phyloP scores from a whole-genome alignment of 2,888 invertebrate species.

The Norana najaformis region DNA sequence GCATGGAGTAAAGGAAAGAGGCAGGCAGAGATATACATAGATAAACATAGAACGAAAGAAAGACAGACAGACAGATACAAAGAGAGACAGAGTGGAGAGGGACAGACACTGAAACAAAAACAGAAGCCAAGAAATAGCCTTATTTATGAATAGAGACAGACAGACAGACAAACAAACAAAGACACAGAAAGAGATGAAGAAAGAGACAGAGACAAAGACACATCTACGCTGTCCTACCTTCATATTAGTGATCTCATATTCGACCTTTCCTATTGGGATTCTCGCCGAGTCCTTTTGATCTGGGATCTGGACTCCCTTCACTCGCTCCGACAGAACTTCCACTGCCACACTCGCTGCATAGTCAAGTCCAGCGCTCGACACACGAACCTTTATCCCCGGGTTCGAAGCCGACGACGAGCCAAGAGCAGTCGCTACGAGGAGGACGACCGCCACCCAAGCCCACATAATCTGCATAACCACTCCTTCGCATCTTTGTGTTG shows the following conservation, averaged over 20 bases:
- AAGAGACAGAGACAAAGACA: not conserved
- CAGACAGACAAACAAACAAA: no score
- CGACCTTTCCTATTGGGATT: not conserved
- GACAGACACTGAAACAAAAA: no score
- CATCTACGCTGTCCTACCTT: not conserved
- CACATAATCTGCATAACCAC: no score
- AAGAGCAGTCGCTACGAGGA: no score
- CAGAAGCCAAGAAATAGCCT: not conserved
- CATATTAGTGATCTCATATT: not conserved
- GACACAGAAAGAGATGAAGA: not conserved
- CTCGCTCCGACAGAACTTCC: not conserved
- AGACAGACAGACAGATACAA: no score
- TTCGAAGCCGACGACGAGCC: conserved; percentile 10
- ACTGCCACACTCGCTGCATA: not conserved
- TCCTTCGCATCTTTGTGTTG: no score
- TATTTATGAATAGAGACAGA: not conserved
- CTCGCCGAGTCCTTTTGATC: not conserved
- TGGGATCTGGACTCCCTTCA: not conserved
- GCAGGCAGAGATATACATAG: no score
- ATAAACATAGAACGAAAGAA: no score
- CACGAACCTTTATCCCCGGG: not conserved
- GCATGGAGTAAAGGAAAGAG: no score
- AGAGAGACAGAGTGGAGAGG: no score
- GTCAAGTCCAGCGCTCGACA: not conserved
- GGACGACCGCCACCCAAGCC: no score